Base-by-base conservation (phyloP, 1,140 invertebrate genomes). In the Heliconius hermathena region DNA sequence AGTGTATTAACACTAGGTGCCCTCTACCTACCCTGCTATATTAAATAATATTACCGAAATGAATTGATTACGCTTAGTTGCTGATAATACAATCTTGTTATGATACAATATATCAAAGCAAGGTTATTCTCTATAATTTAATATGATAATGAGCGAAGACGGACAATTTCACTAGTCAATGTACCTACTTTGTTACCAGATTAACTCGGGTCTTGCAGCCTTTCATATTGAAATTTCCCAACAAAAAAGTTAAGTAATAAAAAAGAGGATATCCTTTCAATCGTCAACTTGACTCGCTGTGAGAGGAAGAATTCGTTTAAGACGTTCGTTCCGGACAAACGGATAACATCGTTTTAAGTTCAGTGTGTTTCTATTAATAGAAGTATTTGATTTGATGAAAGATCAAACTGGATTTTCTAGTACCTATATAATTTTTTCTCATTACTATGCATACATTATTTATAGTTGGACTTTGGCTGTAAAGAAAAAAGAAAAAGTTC, bases 301-400 rank as follows among this genome's bases (percentile, higher is more conserved):
- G n/a, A 60, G 54, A 60, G 20, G 54, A 60, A 60, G 54, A 60
- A 22, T 60, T 60, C 54, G 54, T 60, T 60, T 60, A 60, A 60
- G 54, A 60, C n/a, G 20, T 20, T 60, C 54, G n/a, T 60, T 60
- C 54, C 54, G 54, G 54, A n/a, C 54, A 22, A 60, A 60, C 54
- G 54, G 54, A 60, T 26, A 60, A 60, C 54, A 60, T 60, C 54
- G 54, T 60, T 60, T 60, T n/a, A 60, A 60, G 54, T 60, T 60
- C 54, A 60, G 54, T 52, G n/a, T 22, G 54, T 11, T 22, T 60
- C 54, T 60, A 60, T 22, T 22, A 22, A 60, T 60, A 60, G 54
- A 9, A 3, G 8, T 22, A 22, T 22, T 60, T 2, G 54, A 22
- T 60, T 60, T 60, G 54, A 22, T 60, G 54, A 60, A 22, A 60